Percentiles rank a stretch among this genome's conserved stretches.
phyloP scores from a whole-genome alignment of 2,797 vertebrate species.

The Hippoglossus hippoglossus region DNA sequence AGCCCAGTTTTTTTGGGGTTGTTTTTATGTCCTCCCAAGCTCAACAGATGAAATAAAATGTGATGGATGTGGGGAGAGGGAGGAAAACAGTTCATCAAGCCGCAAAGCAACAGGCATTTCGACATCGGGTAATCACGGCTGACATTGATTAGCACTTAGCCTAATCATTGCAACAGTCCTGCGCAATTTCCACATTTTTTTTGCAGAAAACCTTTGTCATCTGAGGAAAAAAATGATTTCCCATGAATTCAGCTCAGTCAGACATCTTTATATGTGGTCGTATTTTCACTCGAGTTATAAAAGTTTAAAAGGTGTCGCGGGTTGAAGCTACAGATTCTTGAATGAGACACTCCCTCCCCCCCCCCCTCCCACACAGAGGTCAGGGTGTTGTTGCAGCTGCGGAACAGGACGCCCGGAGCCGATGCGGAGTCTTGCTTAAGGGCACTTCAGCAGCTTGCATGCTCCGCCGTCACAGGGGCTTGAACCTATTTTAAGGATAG shows the following conservation, averaged over 20 bases:
- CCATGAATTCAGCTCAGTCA: constrained; percentile 24
- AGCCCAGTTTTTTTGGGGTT: constrained; percentile 29
- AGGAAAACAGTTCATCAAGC: constrained; percentile 62
- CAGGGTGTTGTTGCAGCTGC: constrained; percentile 29
- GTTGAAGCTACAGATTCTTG: constrained; percentile 17
- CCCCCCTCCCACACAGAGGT: constrained; percentile 19
- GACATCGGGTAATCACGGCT: constrained; percentile 61
- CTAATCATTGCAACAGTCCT: constrained; percentile 57
- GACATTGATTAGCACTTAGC: constrained; percentile 69
- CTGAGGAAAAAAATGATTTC: neutral
- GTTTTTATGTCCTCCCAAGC: constrained; percentile 29
- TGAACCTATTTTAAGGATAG: constrained; percentile 24
- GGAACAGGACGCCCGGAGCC: constrained; percentile 19
- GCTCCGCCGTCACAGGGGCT: constrained; percentile 21
- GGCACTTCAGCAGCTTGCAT: constrained; percentile 32
- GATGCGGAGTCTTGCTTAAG: constrained; percentile 41
- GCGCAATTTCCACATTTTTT: constrained; percentile 46
- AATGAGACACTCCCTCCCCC: constrained; percentile 4
- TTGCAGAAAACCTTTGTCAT: constrained; percentile 32
- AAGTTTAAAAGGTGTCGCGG: constrained; percentile 30
- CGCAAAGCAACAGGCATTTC: constrained; percentile 50
- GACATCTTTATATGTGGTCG: constrained; percentile 6
- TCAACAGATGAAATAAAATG: constrained; percentile 48
- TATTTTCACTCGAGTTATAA: constrained; percentile 40
- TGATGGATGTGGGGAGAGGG: constrained; percentile 55